Conservation (phyloP, 2,113 vertebrate species). For the Ranitomeya variabilis region DNA sequence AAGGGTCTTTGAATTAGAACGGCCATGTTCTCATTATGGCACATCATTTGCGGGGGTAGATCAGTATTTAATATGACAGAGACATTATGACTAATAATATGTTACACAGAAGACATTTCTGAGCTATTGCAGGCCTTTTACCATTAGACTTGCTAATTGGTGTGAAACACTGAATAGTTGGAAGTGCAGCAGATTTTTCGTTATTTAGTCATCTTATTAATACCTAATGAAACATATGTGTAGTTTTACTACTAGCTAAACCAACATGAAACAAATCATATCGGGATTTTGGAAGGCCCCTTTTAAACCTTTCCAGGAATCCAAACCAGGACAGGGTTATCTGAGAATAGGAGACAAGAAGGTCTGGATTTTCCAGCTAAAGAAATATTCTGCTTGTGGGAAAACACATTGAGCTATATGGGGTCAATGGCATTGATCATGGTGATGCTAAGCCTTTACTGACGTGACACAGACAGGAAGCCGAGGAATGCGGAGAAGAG, state of each 20-base stretch:
- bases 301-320: slow-evolving; percentile 50
- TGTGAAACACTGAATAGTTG: not conserved
- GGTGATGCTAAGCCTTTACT: slow-evolving; percentile 6
- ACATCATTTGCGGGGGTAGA: too few relatives aligned
- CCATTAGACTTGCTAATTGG: not conserved
- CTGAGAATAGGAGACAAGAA: slow-evolving; percentile 40
- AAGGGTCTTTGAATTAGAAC: too few relatives aligned
- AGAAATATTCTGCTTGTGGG: slow-evolving; percentile 24
- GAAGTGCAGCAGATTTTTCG: not conserved
- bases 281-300: not conserved
- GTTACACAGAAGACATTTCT: too few relatives aligned
- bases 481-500: not conserved
- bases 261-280: not conserved
- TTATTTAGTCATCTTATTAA: not conserved
- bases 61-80: too few relatives aligned
- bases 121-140: too few relatives aligned
- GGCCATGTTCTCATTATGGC: too few relatives aligned
- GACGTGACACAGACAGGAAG: slow-evolving; percentile 5
- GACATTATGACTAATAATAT: too few relatives aligned
- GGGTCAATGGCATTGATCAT: slow-evolving; percentile 44
- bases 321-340: slow-evolving; percentile 45
- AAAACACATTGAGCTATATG: not conserved
- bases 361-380: slow-evolving; percentile 50
- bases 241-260: not conserved
- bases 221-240: not conserved